phyloP scores from a whole-genome alignment of 92 coral and sea anemone species.

The Porites cylindrica region DNA sequence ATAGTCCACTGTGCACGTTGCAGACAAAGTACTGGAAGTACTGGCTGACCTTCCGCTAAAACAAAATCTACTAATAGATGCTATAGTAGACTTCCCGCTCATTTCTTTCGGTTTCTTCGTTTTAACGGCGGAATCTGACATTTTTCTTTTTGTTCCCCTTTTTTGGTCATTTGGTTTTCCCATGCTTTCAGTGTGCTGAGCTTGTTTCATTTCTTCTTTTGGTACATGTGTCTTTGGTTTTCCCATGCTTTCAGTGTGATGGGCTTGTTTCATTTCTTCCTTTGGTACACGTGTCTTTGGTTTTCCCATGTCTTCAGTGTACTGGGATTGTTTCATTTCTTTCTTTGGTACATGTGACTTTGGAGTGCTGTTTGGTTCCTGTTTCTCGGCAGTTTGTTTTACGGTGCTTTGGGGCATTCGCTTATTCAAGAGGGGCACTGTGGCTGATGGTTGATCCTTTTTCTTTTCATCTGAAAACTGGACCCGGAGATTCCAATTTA shows the following conservation, averaged over 20 bases:
- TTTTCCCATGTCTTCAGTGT: not conserved
- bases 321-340: too few species aligned
- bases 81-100: not conserved
- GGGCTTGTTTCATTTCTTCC: too few species aligned
- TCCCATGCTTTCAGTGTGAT: not conserved
- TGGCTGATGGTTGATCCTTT: not conserved
- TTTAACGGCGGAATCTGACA: too few species aligned
- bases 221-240: not conserved
- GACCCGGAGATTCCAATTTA: slow-evolving; percentile 60
- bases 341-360: not conserved
- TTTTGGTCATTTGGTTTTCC: not conserved
- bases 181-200: too few species aligned
- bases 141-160: not conserved
- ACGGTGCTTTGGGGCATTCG: too few species aligned
- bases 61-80: not conserved
- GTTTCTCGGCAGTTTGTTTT: too few species aligned
- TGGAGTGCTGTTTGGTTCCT: not conserved
- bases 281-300: not conserved
- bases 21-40: not conserved
- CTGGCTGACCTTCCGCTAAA: not conserved
- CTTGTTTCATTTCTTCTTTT: too few species aligned
- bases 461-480: slow-evolving; percentile 36
- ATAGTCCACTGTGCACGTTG: slow-evolving; percentile 4
- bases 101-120: too few species aligned
- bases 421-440: too few species aligned